A percentile compares a stretch with the other conserved stretches of the same genome.
These are phyloP conservation scores for Dusona sp. DNA, from an alignment of 2,888 invertebrate genomes.

Conservation along the genomic window DNA sequence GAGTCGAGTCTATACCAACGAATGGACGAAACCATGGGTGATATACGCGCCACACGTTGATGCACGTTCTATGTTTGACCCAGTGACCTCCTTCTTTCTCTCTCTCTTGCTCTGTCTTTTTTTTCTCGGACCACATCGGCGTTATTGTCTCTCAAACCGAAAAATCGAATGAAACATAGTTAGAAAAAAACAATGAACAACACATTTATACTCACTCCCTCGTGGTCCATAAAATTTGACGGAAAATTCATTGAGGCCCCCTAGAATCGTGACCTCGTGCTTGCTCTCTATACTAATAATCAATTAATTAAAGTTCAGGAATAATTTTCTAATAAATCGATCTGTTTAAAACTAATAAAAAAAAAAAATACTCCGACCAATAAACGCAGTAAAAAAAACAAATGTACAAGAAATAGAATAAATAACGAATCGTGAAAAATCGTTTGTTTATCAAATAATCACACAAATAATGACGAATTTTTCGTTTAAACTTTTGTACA, in stretches of 20 bases:
- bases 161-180: neutral
- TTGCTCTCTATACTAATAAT: constrained; percentile 96
- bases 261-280: constrained; percentile 99
- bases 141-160: constrained; percentile 4
- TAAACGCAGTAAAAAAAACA: no score
- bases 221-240: constrained; percentile 99
- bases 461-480: neutral
- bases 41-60: constrained; percentile 47
- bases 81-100: constrained; percentile 63
- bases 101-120: constrained; percentile 31
- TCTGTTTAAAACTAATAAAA: neutral
- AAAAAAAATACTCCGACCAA: no score
- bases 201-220: constrained; percentile 90
- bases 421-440: neutral
- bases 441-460: neutral
- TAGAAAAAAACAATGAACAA: neutral
- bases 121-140: neutral
- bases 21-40: constrained; percentile 42
- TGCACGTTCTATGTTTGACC: constrained; percentile 64
- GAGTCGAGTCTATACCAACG: constrained; percentile 50
- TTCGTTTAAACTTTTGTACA: neutral
- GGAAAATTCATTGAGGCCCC: constrained; percentile 99
- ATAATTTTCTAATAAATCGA: constrained; percentile 45
- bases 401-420: neutral
- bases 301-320: constrained; percentile 73